These are phyloP conservation scores for Atherinomorus stipes DNA, from an alignment of 2,113 vertebrate species.

Conservation along the genomic window DNA sequence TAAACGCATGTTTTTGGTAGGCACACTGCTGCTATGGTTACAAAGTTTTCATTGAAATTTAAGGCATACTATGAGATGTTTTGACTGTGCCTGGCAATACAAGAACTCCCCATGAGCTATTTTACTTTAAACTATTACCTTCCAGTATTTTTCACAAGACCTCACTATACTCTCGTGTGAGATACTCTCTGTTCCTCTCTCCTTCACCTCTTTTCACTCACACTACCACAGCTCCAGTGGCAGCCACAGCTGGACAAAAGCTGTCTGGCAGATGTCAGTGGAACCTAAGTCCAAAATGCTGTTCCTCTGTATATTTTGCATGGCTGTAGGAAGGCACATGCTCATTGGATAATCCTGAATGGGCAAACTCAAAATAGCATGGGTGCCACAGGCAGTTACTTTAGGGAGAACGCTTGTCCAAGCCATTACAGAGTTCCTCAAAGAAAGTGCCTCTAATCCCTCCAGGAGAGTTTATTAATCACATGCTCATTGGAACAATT, in stretches of 20 bases:
- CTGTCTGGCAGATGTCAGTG: slow-evolving; percentile 82
- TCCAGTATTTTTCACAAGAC: slow-evolving; percentile 28
- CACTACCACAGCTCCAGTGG: slow-evolving; percentile 44
- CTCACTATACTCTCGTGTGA: slow-evolving; percentile 7
- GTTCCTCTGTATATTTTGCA: slow-evolving; percentile 79
- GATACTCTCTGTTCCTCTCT: slow-evolving; percentile 26
- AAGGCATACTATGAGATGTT: slow-evolving; percentile 26
- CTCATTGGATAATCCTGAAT: slow-evolving; percentile 60
- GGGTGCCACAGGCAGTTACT: slow-evolving; percentile 53
- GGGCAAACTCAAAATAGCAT: slow-evolving; percentile 54
- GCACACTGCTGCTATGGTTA: slow-evolving; percentile 28
- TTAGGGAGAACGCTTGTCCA: slow-evolving; percentile 50
- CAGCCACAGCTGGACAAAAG: slow-evolving; percentile 76
- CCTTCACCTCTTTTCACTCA: slow-evolving; percentile 25
- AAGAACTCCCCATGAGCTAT: not conserved
- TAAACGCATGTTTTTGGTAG: slow-evolving; percentile 26
- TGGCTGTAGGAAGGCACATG: slow-evolving; percentile 59
- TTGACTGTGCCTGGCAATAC: not conserved
- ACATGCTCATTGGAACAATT: slow-evolving; percentile 73
- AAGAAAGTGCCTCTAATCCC: slow-evolving; percentile 71
- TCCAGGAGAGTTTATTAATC: slow-evolving; percentile 73
- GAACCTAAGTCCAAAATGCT: slow-evolving; percentile 71
- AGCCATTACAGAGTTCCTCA: slow-evolving; percentile 50
- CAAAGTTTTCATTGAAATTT: slow-evolving; percentile 27
- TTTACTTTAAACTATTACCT: not conserved